phyloP scores from a whole-genome alignment of 1,140 invertebrate genomes.

The Pseudoatta argentina region DNA sequence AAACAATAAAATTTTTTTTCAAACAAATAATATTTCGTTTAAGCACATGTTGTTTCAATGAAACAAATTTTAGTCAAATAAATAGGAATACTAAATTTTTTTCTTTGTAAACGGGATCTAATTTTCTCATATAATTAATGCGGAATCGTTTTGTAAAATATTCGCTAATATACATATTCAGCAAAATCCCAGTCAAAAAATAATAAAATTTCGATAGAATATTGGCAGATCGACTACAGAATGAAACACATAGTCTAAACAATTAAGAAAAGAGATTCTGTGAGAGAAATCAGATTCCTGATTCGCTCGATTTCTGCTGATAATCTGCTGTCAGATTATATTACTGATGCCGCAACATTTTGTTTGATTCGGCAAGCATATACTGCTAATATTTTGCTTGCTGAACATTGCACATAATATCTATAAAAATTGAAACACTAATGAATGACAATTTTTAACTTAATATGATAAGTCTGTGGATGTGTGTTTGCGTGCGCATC shows the following conservation, averaged over 20 bases:
- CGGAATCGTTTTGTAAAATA: neutral
- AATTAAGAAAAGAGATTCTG: neutral
- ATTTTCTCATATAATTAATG: too few species aligned
- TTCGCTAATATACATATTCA: neutral
- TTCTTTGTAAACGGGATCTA: too few species aligned
- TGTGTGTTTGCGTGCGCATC: neutral
- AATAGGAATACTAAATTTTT: too few species aligned
- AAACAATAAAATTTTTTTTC: too few species aligned
- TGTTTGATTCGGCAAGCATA: neutral
- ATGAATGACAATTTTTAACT: neutral
- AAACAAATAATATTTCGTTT: too few species aligned
- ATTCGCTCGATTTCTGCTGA: neutral
- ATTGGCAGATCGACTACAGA: neutral
- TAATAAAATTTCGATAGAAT: neutral
- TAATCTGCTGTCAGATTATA: slow-evolving; percentile 1
- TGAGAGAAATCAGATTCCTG: neutral
- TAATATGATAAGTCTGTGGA: neutral
- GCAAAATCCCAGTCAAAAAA: neutral
- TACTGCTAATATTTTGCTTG: neutral
- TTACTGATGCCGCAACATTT: neutral
- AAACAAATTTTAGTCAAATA: too few species aligned
- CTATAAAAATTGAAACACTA: neutral
- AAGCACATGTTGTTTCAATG: too few species aligned
- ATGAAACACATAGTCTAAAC: neutral
- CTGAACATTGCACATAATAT: neutral